Evolutionary conservation across 2,113 vertebrate species (phyloP).

Genomic region (Perca fluviatilis): DNA sequence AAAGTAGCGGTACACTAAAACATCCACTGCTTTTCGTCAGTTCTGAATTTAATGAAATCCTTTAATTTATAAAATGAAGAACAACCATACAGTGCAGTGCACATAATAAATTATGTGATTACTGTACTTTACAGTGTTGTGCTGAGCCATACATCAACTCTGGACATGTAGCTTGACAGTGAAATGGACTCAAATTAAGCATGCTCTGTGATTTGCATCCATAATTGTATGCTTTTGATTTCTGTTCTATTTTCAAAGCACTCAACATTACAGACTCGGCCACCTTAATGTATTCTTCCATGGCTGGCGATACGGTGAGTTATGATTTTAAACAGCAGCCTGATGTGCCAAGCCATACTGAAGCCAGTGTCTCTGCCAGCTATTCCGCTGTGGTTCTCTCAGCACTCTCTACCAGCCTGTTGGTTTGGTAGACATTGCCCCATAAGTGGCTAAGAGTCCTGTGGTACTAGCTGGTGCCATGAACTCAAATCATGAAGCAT

Average conservation of each 20-base stretch:
- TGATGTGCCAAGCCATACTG: slow-evolving; percentile 66
- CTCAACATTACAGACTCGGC: slow-evolving; percentile 63
- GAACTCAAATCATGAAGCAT: slow-evolving; percentile 47
- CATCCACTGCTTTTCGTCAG: slow-evolving; percentile 26
- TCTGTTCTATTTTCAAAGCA: slow-evolving; percentile 69
- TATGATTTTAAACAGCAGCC: slow-evolving; percentile 71
- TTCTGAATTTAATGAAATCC: slow-evolving; percentile 47
- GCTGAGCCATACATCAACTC: slow-evolving; percentile 30
- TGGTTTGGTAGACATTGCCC: slow-evolving; percentile 57
- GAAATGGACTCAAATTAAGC: slow-evolving; percentile 53
- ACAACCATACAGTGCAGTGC: not conserved
- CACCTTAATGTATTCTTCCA: slow-evolving; percentile 62
- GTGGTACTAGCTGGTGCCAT: slow-evolving; percentile 58
- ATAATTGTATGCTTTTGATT: slow-evolving; percentile 60
- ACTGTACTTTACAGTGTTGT: not conserved
- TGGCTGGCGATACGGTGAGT: slow-evolving; percentile 58
- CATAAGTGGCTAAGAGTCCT: slow-evolving; percentile 67
- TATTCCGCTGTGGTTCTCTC: slow-evolving; percentile 74
- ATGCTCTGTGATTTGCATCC: slow-evolving; percentile 61
- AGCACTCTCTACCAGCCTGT: slow-evolving; percentile 43
- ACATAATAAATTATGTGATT: slow-evolving; percentile 3
- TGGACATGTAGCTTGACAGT: slow-evolving; percentile 56
- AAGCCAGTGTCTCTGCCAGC: slow-evolving; percentile 52
- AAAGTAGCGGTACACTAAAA: slow-evolving; percentile 31
- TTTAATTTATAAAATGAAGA: slow-evolving; percentile 1